phyloP scores from a whole-genome alignment of 1,140 invertebrate genomes.

The Caenorhabditis tropicalis region DNA sequence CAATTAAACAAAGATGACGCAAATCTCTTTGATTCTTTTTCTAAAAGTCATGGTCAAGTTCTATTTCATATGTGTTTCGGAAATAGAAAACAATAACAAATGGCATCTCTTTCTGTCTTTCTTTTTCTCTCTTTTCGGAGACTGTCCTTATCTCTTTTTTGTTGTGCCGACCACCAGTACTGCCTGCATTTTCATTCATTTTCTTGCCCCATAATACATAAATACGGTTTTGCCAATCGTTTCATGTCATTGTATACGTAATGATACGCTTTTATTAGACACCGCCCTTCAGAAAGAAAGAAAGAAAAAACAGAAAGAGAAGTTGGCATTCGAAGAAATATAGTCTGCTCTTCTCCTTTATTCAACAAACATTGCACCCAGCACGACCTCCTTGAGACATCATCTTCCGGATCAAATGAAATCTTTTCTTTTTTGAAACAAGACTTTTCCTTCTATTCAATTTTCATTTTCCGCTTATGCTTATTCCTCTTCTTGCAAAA shows the following conservation, averaged over 20 bases:
- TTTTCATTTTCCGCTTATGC: constrained; percentile 24
- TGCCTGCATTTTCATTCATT: not conserved
- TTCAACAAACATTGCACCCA: not conserved
- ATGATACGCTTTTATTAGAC: constrained; percentile 1
- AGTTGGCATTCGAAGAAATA: not conserved
- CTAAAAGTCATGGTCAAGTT: not conserved
- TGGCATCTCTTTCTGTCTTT: not conserved
- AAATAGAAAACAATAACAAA: constrained; percentile 26
- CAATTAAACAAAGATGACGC: not conserved
- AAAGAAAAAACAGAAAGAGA: too few species aligned
- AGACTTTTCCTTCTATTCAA: not conserved
- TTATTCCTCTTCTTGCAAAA: constrained; percentile 1
- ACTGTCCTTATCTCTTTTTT: constrained; percentile 21
- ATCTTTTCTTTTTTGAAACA: not conserved
- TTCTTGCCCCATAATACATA: not conserved
- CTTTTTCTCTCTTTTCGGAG: too few species aligned
- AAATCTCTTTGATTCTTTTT: not conserved
- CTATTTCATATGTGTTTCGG: not conserved
- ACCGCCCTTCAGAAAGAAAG: not conserved
- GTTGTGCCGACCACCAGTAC: not conserved
- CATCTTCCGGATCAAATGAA: not conserved
- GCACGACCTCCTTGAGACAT: not conserved
- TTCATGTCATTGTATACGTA: constrained; percentile 21
- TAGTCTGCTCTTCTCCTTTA: not conserved
- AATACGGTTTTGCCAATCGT: constrained; percentile 2